Conservation (phyloP, 1,140 invertebrate species). For the Drosophila trapezifrons region DNA sequence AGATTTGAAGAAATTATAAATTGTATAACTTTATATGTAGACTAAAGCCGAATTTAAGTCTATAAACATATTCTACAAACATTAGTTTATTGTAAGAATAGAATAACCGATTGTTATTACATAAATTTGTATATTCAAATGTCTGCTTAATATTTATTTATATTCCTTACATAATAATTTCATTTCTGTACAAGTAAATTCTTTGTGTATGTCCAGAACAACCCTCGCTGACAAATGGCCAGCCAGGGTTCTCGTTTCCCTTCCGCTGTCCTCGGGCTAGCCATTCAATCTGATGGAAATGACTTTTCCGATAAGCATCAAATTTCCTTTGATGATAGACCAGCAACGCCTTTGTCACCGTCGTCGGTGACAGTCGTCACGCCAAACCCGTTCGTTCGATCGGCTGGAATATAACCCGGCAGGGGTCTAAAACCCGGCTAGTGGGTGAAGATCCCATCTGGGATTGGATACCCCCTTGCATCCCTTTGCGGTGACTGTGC, state of each 20-base stretch:
- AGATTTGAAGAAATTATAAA: too few species aligned
- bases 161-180: too few species aligned
- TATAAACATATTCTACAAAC: too few species aligned
- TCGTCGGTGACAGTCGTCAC: constrained; percentile 30
- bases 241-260: constrained; percentile 30
- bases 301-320: constrained; percentile 78
- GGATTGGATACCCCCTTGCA: neutral
- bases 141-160: neutral
- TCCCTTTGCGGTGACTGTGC: constrained; percentile 19
- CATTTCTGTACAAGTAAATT: neutral
- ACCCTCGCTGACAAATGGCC: constrained; percentile 14
- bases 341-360: constrained; percentile 71
- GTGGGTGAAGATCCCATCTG: constrained; percentile 59
- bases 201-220: constrained; percentile 3
- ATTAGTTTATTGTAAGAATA: too few species aligned
- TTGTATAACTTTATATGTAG: too few species aligned
- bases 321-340: constrained; percentile 72
- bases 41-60: too few species aligned
- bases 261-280: constrained; percentile 31
- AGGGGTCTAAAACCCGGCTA: constrained; percentile 37
- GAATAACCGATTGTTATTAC: too few species aligned
- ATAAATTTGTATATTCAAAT: too few species aligned
- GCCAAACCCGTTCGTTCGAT: constrained; percentile 70
- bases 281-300: constrained; percentile 65
- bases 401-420: constrained; percentile 26